Evolutionary conservation across 2,888 invertebrate species (phyloP), one percentile per base, ranked within the genome.

Genomic region (Alentia gelatinosa): DNA sequence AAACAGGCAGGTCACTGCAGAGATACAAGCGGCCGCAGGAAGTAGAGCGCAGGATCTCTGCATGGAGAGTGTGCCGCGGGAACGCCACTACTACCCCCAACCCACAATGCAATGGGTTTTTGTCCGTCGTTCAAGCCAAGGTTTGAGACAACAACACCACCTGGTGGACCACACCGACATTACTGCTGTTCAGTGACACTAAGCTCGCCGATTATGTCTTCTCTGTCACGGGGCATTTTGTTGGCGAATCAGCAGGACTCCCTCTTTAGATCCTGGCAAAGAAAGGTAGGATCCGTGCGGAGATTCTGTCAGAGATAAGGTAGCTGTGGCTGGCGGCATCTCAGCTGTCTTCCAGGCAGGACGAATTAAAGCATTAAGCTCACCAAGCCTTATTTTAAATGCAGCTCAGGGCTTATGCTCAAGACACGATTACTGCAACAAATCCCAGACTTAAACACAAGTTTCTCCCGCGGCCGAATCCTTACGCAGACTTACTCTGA

Each of bases 361-460:
- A 19, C 1, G 42, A 86, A 86, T 86, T 86, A 86, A 50, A 30
- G 86, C 47, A 86, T 86, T 86, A 86, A 26, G 9, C 47, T 23
- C 86, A 30, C 86, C 33, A 12, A 35, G 42, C 86, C 47, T 26
- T 42, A 7, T 9, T 86, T 50, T 42, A 33, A 50, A 23, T 7
- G 42, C 9, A 26, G 86, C 86, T 86, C 86, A 42, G 33, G 86
- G 86, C 86, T 47, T 42, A 42, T 4, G 47, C 19, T 26, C 19
- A 9, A 7, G 26, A 86, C 86, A n/a, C 86, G 86, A 86, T 86
- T 86, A 86, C n/a, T n/a, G 39, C n/a, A 47, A 86, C 42, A 86
- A 86, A 86, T 86, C 86, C 47, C 35, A 79, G 15, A 39, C 37
- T 79, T 37, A 79, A 79, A 35, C 35, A 15, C 15, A 12, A 35